Conservation (phyloP, 2,113 vertebrate species). For the Megaptera novaeangliae region DNA sequence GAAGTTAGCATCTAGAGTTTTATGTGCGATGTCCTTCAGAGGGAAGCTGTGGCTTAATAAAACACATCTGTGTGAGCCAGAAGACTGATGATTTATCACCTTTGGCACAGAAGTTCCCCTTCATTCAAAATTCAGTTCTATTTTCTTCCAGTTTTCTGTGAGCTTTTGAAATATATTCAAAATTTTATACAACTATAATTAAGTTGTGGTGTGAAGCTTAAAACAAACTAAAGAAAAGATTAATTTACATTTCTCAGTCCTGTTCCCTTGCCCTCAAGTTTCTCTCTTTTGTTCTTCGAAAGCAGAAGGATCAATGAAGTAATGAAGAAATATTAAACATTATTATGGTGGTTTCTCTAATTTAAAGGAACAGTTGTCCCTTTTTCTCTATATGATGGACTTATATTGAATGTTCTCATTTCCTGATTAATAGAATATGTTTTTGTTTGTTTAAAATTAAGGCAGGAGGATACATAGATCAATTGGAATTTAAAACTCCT, state of each 20-base stretch:
- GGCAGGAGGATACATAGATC: neutral
- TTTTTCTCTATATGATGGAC: neutral
- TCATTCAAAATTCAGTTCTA: neutral
- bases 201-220: neutral
- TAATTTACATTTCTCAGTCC: neutral
- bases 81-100: neutral
- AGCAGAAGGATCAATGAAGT: neutral
- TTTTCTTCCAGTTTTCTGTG: neutral
- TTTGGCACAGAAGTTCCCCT: neutral
- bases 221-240: neutral
- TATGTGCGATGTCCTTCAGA: neutral
- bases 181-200: neutral
- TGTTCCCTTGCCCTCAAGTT: neutral
- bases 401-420: neutral
- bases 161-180: conserved; percentile 3
- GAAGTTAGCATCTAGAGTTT: neutral
- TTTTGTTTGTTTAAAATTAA: neutral
- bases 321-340: neutral
- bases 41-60: neutral
- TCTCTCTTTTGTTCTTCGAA: neutral
- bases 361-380: neutral
- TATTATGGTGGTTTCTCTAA: neutral
- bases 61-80: neutral
- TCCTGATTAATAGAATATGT: neutral
- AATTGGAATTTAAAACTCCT: neutral